Base-by-base conservation (phyloP, 1,140 invertebrate genomes). In the Macrocentrus cingulum region DNA sequence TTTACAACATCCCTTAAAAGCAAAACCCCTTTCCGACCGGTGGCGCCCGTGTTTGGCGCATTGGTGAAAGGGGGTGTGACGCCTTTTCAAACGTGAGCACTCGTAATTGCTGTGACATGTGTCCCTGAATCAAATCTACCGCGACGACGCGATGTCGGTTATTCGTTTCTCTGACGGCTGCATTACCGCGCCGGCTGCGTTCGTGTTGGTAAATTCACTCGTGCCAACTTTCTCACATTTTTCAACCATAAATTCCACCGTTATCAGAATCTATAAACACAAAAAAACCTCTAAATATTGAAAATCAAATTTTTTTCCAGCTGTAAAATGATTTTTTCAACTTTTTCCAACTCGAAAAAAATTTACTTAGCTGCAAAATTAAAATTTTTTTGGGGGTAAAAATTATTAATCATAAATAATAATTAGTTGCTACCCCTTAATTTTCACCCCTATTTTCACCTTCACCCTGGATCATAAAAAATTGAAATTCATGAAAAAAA, bases 21-120 rank as follows among this genome's bases (percentile, higher is more conserved):
- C 16, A 55, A 55, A n/a, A 45, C 37, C 45, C 42, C 34, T 50
- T 46, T 32, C 20, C 16, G 25, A 51, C 15, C 3, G 9, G 25
- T 29, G 9, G 25, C 9, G 9, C 4, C 25, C 25, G 4, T 9
- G 25, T 9, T 4, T 9, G 4, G 4, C 4, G 25, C 4, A 29
- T 32, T 34, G 13, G 18, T 15, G 2, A 41, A 32, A 42, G 25
- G 16, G 58, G 22, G 20, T 44, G 49, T 36, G 29, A 70, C 65
- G 63, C 64, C 68, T 64, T 63, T 59, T 69, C 50, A 68, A 68
- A 68, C 56, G 67, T 61, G n/a, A n/a, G 66, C 62, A 66, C 60
- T 59, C 65, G 62, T 72, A 71, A 72, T 72, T 72, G 70, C 62
- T 68, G 46, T 71, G 70, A 63, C 69, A 61, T 72, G 62, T 64